Evolutionary conservation across 2,797 vertebrate species (phyloP), one percentile per base, ranked within the genome.

Genomic region (Enteromius thamalakanensis): DNA sequence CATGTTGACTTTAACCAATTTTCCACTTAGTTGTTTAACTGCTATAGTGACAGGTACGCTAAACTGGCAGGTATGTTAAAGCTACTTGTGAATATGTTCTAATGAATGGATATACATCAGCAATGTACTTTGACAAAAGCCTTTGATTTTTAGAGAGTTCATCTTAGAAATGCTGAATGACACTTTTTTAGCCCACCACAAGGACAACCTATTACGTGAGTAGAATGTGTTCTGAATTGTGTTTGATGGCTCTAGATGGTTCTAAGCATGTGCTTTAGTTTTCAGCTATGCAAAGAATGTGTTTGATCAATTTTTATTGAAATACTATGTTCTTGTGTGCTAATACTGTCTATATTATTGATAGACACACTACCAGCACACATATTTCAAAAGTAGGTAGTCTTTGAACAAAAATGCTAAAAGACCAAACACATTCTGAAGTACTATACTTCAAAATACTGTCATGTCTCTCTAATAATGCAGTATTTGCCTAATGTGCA

Each of bases 181-280:
- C 70, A 51, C 2, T 11, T 51, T 51, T 72, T 21, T 17, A 72
- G 45, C 17, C 26, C 15, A 62, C 15, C n/a, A 26, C 8, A 45
- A 76, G 75, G n/a, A 62, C 75, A 32, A 19, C 5, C 37, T 64
- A 14, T 62, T 77, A 26, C 1, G 3, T 29, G 10, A 12, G 23
- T 45, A 62, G 37, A 42, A 77, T 17, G 26, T 17, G 14, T 77
- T 77, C 45, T 42, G 26, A 62, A 60, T 76, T 14, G 40, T 64
- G 37, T 77, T 47, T 77, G 17, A 77, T 64, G 23, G 32, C 32
- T 51, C 6, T 55, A 34, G 26, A 34, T 21, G 26, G 26, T 72
- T 3, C 17, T 34, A 51, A 51, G 17, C 19, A 72, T 72, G 47
- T 21, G 47, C 47, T 72, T 72, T 19, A 32, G 4, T 21, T 53